A percentile compares a stretch with the other conserved stretches of the same genome.
phyloP scores from a whole-genome alignment of 2,888 invertebrate genomes.

The Perizoma flavofasciatum region DNA sequence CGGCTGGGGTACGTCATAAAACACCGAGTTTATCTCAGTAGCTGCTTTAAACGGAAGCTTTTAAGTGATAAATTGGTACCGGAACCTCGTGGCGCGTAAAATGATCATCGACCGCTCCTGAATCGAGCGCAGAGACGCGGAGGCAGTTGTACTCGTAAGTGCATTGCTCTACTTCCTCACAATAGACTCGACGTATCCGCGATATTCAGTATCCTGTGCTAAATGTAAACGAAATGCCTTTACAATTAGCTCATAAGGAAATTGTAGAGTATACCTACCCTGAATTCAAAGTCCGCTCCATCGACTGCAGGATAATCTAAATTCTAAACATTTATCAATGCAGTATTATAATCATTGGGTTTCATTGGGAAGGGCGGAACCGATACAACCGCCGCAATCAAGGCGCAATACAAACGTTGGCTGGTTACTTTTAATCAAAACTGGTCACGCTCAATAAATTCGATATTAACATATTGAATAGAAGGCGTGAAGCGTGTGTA shows the following conservation, averaged over 20 bases:
- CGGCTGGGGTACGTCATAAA: constrained; percentile 57
- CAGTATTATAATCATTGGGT: constrained; percentile 34
- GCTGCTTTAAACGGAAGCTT: constrained; percentile 74
- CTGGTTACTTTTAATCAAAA: constrained; percentile 36
- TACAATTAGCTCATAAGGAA: constrained; percentile 7
- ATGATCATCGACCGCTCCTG: constrained; percentile 69
- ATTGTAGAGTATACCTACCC: constrained; percentile 1
- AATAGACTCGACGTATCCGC: constrained; percentile 38
- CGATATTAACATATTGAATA: constrained; percentile 49
- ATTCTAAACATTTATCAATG: constrained; percentile 25
- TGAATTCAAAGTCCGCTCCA: constrained; percentile 7
- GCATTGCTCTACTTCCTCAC: constrained; percentile 68
- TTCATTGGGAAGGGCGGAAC: constrained; percentile 37
- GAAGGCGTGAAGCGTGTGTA: constrained; percentile 51
- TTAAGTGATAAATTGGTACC: constrained; percentile 81
- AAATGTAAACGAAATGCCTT: constrained; percentile 13
- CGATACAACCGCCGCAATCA: constrained; percentile 29
- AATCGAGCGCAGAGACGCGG: constrained; percentile 47
- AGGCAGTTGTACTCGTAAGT: constrained; percentile 57
- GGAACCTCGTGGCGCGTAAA: constrained; percentile 78
- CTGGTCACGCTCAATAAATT: constrained; percentile 47
- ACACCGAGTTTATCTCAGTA: constrained; percentile 52
- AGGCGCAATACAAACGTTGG: constrained; percentile 24
- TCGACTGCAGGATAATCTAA: constrained; percentile 27
- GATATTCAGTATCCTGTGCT: constrained; percentile 18